A percentile compares a stretch with the other conserved stretches of the same genome.
Conservation (phyloP, 2,888 invertebrate genomes). For the Hermaeophaga mercurialis region DNA sequence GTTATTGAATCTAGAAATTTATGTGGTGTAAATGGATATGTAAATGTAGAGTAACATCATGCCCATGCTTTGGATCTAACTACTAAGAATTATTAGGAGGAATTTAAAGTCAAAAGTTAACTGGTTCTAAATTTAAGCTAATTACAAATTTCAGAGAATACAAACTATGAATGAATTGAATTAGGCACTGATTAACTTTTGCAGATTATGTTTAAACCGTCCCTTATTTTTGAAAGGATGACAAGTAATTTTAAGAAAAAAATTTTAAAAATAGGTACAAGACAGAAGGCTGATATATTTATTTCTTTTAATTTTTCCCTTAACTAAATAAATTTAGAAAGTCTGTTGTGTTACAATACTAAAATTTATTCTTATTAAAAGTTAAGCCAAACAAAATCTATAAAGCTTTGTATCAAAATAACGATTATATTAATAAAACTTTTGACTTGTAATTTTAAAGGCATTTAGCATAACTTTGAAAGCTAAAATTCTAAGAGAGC, state of each 20-base stretch:
- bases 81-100: conserved; percentile 20
- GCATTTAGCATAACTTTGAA: conserved; percentile 4
- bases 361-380: too few relatives aligned
- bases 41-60: conserved; percentile 32
- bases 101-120: conserved; percentile 14
- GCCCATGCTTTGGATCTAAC: conserved; percentile 42
- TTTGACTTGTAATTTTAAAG: conserved; percentile 3
- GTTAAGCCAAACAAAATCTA: not conserved
- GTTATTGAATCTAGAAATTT: conserved; percentile 4
- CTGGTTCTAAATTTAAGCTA: not conserved
- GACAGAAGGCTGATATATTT: too few relatives aligned
- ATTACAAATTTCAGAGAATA: too few relatives aligned
- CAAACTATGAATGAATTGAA: too few relatives aligned
- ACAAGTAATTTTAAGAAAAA: too few relatives aligned
- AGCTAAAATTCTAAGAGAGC: conserved; percentile 16
- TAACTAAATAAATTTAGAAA: too few relatives aligned
- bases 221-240: too few relatives aligned
- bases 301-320: too few relatives aligned
- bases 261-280: too few relatives aligned
- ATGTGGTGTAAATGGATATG: conserved; percentile 5
- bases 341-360: too few relatives aligned
- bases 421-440: not conserved
- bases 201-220: too few relatives aligned
- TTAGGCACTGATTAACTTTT: too few relatives aligned
- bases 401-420: not conserved